Percentiles rank a stretch among this genome's conserved stretches.
Evolutionary conservation across 2,888 invertebrate genomes (phyloP).

Genomic region (Phania funesta): DNA sequence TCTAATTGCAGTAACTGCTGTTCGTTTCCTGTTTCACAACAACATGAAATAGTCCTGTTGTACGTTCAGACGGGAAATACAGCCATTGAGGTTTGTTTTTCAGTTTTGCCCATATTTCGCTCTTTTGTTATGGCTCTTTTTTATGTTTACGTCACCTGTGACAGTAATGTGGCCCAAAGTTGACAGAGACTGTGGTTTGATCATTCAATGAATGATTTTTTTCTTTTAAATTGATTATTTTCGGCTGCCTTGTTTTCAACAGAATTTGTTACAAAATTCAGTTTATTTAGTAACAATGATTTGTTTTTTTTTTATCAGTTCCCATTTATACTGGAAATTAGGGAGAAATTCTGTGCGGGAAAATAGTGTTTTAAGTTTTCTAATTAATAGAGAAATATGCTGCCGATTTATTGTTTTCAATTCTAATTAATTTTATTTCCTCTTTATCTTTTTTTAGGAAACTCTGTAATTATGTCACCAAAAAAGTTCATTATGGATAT

Average conservation of each 20-base stretch:
- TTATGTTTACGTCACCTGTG: slow-evolving; percentile 53
- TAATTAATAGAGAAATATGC: not conserved
- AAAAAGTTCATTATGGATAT: slow-evolving; percentile 9
- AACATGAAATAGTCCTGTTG: slow-evolving; percentile 23
- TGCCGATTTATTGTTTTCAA: not conserved
- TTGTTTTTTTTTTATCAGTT: not conserved
- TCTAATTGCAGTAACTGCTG: not conserved
- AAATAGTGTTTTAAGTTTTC: not conserved
- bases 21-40: slow-evolving; percentile 38
- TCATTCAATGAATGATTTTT: slow-evolving; percentile 5
- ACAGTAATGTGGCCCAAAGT: slow-evolving; percentile 16
- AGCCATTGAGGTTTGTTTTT: slow-evolving; percentile 24
- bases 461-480: slow-evolving; percentile 6
- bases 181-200: slow-evolving; percentile 19
- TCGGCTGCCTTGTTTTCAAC: not conserved
- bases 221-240: not conserved
- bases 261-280: not conserved
- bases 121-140: slow-evolving; percentile 22
- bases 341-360: not conserved
- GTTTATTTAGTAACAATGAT: slow-evolving; percentile 20
- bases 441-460: slow-evolving; percentile 1
- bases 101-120: not conserved
- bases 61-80: slow-evolving; percentile 6
- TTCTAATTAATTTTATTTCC: not conserved
- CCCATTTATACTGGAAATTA: too few relatives aligned